Evolutionary conservation across 2,113 vertebrate species (phyloP), one percentile per base, ranked within the genome.

Genomic region (Fregetta grallaria): DNA sequence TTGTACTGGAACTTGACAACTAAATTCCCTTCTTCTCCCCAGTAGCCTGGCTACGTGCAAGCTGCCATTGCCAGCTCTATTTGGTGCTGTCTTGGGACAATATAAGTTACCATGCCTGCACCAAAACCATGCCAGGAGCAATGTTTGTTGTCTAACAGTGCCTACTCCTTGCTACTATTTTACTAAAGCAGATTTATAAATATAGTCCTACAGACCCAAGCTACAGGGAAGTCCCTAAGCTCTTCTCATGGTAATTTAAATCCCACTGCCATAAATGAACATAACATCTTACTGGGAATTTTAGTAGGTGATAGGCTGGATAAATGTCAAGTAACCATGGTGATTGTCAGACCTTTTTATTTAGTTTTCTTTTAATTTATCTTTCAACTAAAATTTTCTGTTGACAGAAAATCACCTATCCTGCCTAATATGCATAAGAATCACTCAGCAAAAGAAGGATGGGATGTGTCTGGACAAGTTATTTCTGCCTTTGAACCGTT

Each of bases 21-120:
- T 70, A 23, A 73, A 61, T 74, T 94, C 1, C 0, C 14, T 52
- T 61, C 26, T 18, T 45, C 50, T 58, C 14, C 32, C 12, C 30
- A n/a, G 2, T 1, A 56, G 25, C 17, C 38, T 27, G 56, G 36
- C 15, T 49, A 2, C 17, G 11, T 1, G 1, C 18, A 40, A n/a
- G 19, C 40, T 94, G 82, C 55, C 44, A 8, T 22, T 32, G 20
- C 11, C 83, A 77, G 19, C 27, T 85, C 30, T 19, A 0, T 53
- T 58, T 3, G 2, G 17, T 34, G 32, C 26, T 44, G 63, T 20
- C 59, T 32, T 52, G 47, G 61, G 32, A 45, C 36, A 30, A 23
- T 3, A 1, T 2, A 11, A 47, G 38, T 53, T 47, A 36, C 42
- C 17, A 5, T 5, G 4, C 18, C 12, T 17, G 15, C 34, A 58